Base-by-base conservation (phyloP, 2,113 vertebrate species). In the Oxyura jamaicensis region DNA sequence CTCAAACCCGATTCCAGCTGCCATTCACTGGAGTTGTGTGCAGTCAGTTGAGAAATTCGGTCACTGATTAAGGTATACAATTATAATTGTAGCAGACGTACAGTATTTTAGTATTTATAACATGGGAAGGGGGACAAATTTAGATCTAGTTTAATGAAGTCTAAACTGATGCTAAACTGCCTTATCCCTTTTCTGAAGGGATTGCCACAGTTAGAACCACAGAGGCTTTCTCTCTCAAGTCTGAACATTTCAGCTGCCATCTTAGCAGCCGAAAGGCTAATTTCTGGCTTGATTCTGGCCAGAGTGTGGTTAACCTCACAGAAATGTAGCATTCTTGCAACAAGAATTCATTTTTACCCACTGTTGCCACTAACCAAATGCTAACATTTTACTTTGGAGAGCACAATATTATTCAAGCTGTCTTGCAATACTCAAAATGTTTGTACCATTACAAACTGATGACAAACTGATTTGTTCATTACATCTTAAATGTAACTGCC, bases 301-400 rank as follows among this genome's bases (percentile, higher is more conserved):
- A 67, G 66, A 92, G 67, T 59, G 91, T 89, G 96, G 96, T 97
- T 96, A 96, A 94, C 95, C 96, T 96, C 96, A 85, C 31, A 89
- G 81, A 93, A 91, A 83, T 71, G 58, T 76, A 85, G 69, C 81
- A 76, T 95, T 96, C 86, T 83, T 92, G 67, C 35, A 95, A 71
- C n/a, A 92, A 92, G 77, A n/a, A 69, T 67, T 80, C 8, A 0
- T 62, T 93, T 94, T 92, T 94, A 76, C 86, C 77, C 88, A n/a
- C 88, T 88, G 73, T 76, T 90, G 92, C 95, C 86, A 31, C 90
- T 92, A 95, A 96, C 48, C 58, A 87, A 96, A 94, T 12, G 22
- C 77, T 97, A 97, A 90, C 93, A 86, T 96, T 96, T 90, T 74
- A 71, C 59, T 96, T 91, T 74, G 85, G 84, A 91, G 87, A 95